Evolutionary conservation across 2,888 invertebrate genomes (phyloP).

Genomic region (Acrobasis suavella): DNA sequence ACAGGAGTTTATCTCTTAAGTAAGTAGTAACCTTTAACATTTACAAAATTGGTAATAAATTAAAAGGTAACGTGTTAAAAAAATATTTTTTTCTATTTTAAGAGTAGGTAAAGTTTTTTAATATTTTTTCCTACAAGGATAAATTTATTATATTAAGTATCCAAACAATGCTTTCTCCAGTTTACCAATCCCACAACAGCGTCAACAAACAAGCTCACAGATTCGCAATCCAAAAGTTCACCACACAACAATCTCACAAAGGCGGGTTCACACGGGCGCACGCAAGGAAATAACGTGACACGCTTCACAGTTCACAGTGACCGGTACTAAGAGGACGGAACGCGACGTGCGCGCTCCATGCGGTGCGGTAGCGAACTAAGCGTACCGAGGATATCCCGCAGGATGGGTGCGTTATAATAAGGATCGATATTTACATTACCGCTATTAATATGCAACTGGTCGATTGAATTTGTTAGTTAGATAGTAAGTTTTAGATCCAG

Average conservation of each 20-base stretch:
- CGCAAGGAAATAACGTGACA: slow-evolving; percentile 11
- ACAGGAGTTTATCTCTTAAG: too few species aligned
- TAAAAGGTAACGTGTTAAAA: too few species aligned
- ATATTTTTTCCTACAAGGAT: too few species aligned
- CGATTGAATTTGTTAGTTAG: slow-evolving; percentile 3
- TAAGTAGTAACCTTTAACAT: too few species aligned
- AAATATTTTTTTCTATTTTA: too few species aligned
- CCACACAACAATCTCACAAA: slow-evolving; percentile 33
- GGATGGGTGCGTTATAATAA: slow-evolving; percentile 72
- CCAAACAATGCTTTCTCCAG: neutral
- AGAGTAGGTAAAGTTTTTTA: too few species aligned
- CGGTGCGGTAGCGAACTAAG: slow-evolving; percentile 75
- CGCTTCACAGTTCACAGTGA: neutral
- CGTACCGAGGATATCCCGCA: slow-evolving; percentile 70
- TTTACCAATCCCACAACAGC: neutral
- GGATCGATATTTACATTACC: slow-evolving; percentile 79
- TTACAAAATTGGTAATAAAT: too few species aligned
- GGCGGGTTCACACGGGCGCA: slow-evolving; percentile 43
- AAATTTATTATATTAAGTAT: neutral
- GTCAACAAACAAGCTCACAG: neutral
- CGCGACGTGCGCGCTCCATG: slow-evolving; percentile 68
- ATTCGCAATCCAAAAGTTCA: neutral
- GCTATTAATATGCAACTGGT: slow-evolving; percentile 72
- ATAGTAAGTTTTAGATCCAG: neutral
- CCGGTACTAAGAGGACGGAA: slow-evolving; percentile 58